Evolutionary conservation across 1,140 invertebrate species (phyloP), one percentile per base, ranked within the genome.

Genomic region (Cyclina sinensis): DNA sequence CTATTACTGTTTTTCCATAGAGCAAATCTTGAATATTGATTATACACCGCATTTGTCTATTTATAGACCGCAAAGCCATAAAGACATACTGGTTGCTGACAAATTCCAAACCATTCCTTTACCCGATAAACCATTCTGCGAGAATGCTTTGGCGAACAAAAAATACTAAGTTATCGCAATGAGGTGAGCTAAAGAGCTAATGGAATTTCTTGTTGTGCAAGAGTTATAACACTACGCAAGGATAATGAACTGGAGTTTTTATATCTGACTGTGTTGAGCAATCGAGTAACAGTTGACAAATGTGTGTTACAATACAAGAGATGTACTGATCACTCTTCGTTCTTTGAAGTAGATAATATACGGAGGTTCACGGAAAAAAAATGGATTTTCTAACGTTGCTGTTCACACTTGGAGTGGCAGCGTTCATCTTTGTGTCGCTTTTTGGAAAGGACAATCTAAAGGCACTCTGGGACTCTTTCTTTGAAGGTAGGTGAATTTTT

Each of bases 401-500:
- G 57, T 62, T 62, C n/a, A 62, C 57, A 4, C n/a, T 62, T 18
- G 24, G n/a, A 62, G 24, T 62, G 4, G 57, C 27, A 21, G 18
- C n/a, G 5, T 21, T 62, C 5, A n/a, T 62, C 5, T 62, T 27
- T 27, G 21, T 62, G 24, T 62, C 27, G 24, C 7, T 62, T 11
- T 62, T 62, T 27, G 57, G 57, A 27, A 62, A 62, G n/a, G 57
- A 62, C 18, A 62, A 62, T 24, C 24, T 62, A 62, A 62, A 62
- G n/a, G n/a, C 57, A 11, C 57, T 62, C 21, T 62, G 18, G 57
- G 57, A 62, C 18, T 62, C 57, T 62, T 27, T 62, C 7, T 62
- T 62, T 27, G 7, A 27, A 0, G 57, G 57, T 62, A 62, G 27
- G 57, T 62, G n/a, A 11, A 27, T 62, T 46, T 46, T 46, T 46